Conservation (phyloP, 2,888 invertebrate species). For the Andrena trimmerana region DNA sequence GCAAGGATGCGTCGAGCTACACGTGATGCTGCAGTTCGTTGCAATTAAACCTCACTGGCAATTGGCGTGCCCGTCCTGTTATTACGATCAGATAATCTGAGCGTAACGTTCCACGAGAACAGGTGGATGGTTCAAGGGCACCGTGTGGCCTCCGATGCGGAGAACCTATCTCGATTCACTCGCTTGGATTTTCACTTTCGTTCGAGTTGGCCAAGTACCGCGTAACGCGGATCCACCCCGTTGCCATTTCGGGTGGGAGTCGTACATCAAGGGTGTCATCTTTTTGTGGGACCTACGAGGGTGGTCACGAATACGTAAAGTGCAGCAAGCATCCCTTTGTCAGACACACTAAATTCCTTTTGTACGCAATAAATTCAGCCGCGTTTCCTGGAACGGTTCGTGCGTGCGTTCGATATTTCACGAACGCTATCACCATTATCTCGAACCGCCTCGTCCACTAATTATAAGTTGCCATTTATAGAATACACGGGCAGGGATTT, state of each 20-base stretch:
- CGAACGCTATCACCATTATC: constrained; percentile 54
- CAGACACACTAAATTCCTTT: neutral
- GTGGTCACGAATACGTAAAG: too few species aligned
- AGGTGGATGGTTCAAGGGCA: constrained; percentile 74
- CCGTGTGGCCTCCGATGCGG: constrained; percentile 45
- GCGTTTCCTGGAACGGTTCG: constrained; percentile 8
- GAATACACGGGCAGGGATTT: constrained; percentile 38
- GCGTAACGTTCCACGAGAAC: constrained; percentile 66
- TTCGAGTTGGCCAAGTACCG: constrained; percentile 11
- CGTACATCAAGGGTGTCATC: neutral
- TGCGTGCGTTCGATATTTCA: constrained; percentile 42
- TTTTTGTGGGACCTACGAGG: too few species aligned
- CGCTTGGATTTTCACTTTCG: constrained; percentile 52
- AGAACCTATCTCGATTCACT: constrained; percentile 33
- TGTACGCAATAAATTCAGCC: neutral
- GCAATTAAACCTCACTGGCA: constrained; percentile 69
- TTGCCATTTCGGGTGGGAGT: neutral
- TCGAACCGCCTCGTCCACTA: constrained; percentile 46
- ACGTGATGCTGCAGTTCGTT: constrained; percentile 59
- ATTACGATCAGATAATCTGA: constrained; percentile 72
- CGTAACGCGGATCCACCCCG: neutral
- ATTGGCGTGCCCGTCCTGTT: constrained; percentile 70
- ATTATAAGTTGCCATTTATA: constrained; percentile 56
- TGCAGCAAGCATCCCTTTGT: neutral
- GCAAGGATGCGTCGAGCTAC: constrained; percentile 19